A percentile compares a stretch with the other conserved stretches of the same genome.
These are phyloP conservation scores for Chaetogeoica ovagalla DNA, from an alignment of 2,888 invertebrate genomes.

Conservation along the genomic window DNA sequence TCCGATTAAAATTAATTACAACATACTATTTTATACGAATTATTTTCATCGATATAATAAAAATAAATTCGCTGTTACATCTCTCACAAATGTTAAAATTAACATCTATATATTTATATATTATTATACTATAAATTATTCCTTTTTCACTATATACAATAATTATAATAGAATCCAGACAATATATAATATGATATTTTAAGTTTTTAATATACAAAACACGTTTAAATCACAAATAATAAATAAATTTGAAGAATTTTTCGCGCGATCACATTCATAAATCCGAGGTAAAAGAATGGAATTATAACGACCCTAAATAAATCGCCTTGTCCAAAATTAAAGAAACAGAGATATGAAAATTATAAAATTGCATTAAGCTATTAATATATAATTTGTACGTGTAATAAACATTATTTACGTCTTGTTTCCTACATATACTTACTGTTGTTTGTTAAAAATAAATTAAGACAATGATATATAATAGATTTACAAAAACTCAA, in stretches of 20 bases:
- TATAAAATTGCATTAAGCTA: not conserved
- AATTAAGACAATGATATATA: too few relatives aligned
- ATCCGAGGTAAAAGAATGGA: not conserved
- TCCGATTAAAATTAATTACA: too few relatives aligned
- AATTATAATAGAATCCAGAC: too few relatives aligned
- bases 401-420: not conserved
- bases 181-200: not conserved
- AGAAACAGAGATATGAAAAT: not conserved
- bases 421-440: too few relatives aligned
- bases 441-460: too few relatives aligned
- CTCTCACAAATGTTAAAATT: too few relatives aligned
- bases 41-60: not conserved
- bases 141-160: not conserved
- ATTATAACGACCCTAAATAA: not conserved
- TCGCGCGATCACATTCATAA: not conserved
- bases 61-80: too few relatives aligned
- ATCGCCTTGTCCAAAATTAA: not conserved
- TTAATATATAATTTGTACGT: not conserved
- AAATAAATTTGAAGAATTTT: not conserved
- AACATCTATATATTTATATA: too few relatives aligned
- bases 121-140: not conserved
- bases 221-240: not conserved
- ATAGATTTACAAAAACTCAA: too few relatives aligned
- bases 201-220: not conserved
- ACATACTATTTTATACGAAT: not conserved